Conservation (phyloP, 2,113 vertebrate species). For the Crocuta crocuta region DNA sequence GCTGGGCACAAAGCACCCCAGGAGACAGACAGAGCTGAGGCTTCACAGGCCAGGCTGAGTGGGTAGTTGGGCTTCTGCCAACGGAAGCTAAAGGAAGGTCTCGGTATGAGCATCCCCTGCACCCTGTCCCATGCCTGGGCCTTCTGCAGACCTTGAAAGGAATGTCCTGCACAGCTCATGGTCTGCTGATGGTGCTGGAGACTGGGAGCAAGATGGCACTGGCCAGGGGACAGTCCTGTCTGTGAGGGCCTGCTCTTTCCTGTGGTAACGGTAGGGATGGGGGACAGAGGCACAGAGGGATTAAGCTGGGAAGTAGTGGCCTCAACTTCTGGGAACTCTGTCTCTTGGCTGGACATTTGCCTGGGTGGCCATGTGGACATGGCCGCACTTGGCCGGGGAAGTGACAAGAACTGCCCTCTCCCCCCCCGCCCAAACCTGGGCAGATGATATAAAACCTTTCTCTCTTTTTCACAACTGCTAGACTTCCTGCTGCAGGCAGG, state of each 20-base stretch:
- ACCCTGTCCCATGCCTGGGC: not conserved
- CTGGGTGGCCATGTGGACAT: not conserved
- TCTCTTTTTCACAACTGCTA: not conserved
- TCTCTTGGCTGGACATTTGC: not conserved
- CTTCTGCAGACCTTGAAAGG: not conserved
- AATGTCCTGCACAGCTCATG: too few relatives aligned
- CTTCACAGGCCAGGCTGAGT: not conserved
- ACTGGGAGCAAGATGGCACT: not conserved
- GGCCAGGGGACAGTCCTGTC: not conserved
- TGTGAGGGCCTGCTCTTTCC: not conserved
- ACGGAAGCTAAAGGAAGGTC: not conserved
- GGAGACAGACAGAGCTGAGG: not conserved
- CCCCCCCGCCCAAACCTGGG: too few relatives aligned
- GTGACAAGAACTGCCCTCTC: not conserved
- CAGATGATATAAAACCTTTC: not conserved
- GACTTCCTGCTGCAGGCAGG: not conserved
- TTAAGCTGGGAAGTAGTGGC: not conserved
- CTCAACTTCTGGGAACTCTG: not conserved
- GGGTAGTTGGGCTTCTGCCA: not conserved
- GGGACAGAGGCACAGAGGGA: not conserved
- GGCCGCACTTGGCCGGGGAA: not conserved
- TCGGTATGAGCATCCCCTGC: too few relatives aligned
- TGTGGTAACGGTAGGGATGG: not conserved
- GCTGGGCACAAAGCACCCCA: not conserved
- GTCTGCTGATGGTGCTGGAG: not conserved